Conservation (phyloP, 53 echinoderm and acorn worm species). For the Actinopyga echinites region DNA sequence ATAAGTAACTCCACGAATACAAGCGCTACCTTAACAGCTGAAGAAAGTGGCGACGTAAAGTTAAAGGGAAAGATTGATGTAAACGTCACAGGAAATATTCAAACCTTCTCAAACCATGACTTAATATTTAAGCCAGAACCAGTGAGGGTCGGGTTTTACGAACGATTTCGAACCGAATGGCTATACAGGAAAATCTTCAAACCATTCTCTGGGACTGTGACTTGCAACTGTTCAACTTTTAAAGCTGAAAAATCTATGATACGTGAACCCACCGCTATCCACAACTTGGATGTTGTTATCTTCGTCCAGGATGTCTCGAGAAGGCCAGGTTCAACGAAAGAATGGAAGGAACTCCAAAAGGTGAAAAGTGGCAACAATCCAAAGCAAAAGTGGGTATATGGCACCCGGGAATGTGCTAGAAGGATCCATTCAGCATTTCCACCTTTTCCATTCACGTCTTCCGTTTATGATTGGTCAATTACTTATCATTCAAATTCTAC, state of each 20-base stretch:
- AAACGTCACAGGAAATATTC: no score
- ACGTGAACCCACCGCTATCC: neutral
- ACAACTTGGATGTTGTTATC: neutral
- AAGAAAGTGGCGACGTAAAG: no score
- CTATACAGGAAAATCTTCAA: neutral
- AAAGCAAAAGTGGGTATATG: constrained; percentile 21
- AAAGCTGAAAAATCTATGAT: neutral
- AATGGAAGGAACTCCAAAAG: neutral
- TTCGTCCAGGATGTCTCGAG: constrained; percentile 1
- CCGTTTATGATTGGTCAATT: neutral
- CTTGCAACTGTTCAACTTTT: neutral
- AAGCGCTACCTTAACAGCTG: no score
- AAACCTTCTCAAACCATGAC: no score
- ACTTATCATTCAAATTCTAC: constrained; percentile 31
- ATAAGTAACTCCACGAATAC: no score
- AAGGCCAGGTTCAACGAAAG: neutral
- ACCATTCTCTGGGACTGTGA: neutral
- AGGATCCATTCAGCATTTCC: neutral
- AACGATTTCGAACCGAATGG: neutral
- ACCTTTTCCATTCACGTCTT: neutral
- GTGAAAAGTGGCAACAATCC: neutral
- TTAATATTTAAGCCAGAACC: neutral
- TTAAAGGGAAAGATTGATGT: no score
- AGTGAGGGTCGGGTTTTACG: neutral
- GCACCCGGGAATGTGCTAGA: constrained; percentile 3